Evolutionary conservation across 2,113 vertebrate genomes (phyloP), one percentile per base, ranked within the genome.

Genomic region (Macrotis lagotis): DNA sequence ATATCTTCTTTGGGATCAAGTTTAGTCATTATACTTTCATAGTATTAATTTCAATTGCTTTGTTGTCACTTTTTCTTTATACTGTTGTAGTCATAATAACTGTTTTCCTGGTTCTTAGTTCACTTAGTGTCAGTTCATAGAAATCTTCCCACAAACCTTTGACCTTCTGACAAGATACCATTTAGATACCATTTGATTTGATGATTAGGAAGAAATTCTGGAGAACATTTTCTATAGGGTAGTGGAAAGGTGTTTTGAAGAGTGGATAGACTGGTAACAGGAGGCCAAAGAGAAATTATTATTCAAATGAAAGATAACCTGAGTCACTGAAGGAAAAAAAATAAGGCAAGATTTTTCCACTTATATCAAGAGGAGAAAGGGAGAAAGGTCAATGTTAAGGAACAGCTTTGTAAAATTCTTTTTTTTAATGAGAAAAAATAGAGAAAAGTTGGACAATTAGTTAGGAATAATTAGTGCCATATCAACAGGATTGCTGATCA

Each of bases 391-490:
- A 3, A 22, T 83, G 16, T 44, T 83, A 44, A 44, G 37, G 19
- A 89, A 2, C 47, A 91, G 49, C 50, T 90, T 88, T 49, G 91
- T 7, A 7, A 50, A 51, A 50, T 48, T 89, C 51, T 90, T n/a
- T 24, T 24, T 28, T 91, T 92, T 19, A 93, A 91, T 96, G 37
- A 28, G 49, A 89, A 92, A 93, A 88, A 90, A 47, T 55, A 31
- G 49, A 9, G 0, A 92, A 74, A 51, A 93, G 3, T 88, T 96
- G 31, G 49, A 52, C 11, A 88, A 8, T 83, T 44, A n/a, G 44
- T 83, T 90, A 52, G 6, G 16, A 90, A 44, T 9, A 92, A 88
- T 94, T 94, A 91, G 53, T 24, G n/a, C 16, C 25, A 89, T 92
- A 22, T 88, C n/a, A 49, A 83, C 91, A 49, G 28, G 66, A 24